phyloP scores from a whole-genome alignment of 2,113 vertebrate species.

The Myrmecobius fasciatus region DNA sequence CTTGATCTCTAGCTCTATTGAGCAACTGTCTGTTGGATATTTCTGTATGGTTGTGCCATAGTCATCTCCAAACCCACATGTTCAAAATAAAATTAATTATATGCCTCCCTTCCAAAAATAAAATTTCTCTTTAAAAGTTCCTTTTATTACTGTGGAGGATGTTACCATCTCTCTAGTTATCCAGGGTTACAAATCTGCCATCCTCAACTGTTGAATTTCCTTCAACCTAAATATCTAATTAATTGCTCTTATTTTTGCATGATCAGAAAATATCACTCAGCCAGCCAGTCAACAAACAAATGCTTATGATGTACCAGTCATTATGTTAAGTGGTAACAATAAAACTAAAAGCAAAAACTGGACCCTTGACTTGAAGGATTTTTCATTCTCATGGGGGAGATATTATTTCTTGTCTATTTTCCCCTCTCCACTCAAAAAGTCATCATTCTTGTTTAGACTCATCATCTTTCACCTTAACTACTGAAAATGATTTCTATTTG shows the following conservation, averaged over 20 bases:
- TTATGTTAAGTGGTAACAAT: background rate
- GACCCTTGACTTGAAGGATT: background rate
- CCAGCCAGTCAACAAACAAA: background rate
- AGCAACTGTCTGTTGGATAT: background rate
- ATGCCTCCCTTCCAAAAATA: background rate
- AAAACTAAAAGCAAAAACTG: background rate
- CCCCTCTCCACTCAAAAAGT: background rate
- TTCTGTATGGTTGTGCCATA: background rate
- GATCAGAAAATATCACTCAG: too few relatives aligned
- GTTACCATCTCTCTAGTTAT: background rate
- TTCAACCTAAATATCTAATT: background rate
- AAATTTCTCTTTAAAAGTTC: background rate
- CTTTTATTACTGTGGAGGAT: background rate
- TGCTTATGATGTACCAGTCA: background rate
- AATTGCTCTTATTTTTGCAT: background rate
- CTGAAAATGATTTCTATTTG: background rate
- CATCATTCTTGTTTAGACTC: too few relatives aligned
- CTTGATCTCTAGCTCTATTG: background rate
- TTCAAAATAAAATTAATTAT: background rate
- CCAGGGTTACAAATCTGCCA: background rate
- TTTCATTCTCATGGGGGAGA: background rate
- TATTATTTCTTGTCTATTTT: background rate
- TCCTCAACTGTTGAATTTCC: background rate
- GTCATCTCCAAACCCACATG: background rate
- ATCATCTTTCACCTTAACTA: background rate